Percentiles rank a stretch among this genome's conserved stretches.
phyloP scores from a whole-genome alignment of 2,888 invertebrate species.

The Megalurothrips usitatus region DNA sequence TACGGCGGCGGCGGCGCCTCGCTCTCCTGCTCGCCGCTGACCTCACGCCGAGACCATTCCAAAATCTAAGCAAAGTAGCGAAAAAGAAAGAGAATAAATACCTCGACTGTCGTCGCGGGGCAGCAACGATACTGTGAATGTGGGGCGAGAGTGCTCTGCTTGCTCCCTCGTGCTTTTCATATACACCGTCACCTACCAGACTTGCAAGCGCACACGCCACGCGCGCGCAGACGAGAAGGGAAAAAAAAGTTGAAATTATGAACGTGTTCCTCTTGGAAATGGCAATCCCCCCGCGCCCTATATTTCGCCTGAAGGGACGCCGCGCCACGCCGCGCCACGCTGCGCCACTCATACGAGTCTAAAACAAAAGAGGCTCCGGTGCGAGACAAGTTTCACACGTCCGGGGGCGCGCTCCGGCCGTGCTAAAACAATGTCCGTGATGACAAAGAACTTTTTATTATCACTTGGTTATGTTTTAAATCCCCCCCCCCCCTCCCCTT shows the following conservation, averaged over 20 bases:
- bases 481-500: not conserved
- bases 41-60: not conserved
- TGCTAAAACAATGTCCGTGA: conserved; percentile 19
- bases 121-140: conserved; percentile 38
- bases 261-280: conserved; percentile 33
- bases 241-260: conserved; percentile 4
- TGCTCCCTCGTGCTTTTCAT: too few species aligned
- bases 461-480: conserved; percentile 23
- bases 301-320: conserved; percentile 35
- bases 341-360: not conserved
- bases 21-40: too few species aligned
- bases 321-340: conserved; percentile 36
- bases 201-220: too few species aligned
- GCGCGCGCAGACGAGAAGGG: conserved; percentile 30
- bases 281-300: conserved; percentile 30
- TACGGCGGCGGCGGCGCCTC: too few species aligned
- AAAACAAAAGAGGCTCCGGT: not conserved
- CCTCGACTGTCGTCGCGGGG: too few species aligned
- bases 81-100: too few species aligned
- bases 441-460: conserved; percentile 21
- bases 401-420: not conserved
- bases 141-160: conserved; percentile 41
- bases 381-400: conserved; percentile 19
- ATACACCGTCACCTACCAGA: too few species aligned
- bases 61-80: not conserved